Evolutionary conservation across 2,888 invertebrate genomes (phyloP).

Genomic region (Rhogogaster chlorosoma): DNA sequence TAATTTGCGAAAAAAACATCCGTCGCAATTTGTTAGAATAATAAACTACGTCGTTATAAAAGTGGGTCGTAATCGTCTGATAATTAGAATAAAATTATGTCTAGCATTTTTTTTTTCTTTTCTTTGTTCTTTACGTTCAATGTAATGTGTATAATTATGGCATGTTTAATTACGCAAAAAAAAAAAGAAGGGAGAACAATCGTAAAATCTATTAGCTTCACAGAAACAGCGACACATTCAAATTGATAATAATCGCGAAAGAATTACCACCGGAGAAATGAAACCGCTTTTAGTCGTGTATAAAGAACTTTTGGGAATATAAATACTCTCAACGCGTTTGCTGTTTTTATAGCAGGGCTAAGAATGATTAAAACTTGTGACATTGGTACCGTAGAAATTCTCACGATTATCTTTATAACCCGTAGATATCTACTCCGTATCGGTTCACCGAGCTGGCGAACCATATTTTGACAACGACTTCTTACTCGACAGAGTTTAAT

Average conservation of each 20-base stretch:
- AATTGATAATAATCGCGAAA: too few relatives aligned
- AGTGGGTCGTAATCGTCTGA: too few relatives aligned
- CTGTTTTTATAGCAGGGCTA: not conserved
- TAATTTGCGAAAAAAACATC: not conserved
- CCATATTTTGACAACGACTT: conserved; percentile 12
- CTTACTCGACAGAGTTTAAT: not conserved
- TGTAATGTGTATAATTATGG: not conserved
- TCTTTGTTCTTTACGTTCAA: too few relatives aligned
- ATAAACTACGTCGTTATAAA: not conserved
- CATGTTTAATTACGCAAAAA: not conserved
- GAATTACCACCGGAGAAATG: not conserved
- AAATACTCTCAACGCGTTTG: not conserved
- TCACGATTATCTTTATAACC: not conserved
- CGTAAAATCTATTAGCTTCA: not conserved
- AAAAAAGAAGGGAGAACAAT: too few relatives aligned
- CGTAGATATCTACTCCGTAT: not conserved
- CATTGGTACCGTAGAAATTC: not conserved
- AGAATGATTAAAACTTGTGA: not conserved
- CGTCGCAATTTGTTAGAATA: not conserved
- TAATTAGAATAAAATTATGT: not conserved
- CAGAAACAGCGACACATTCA: not conserved
- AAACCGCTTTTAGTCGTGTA: not conserved
- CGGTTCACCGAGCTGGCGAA: not conserved
- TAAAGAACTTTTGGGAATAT: not conserved
- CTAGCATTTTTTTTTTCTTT: not conserved